Percentiles rank a stretch among this genome's conserved stretches.
Evolutionary conservation across 2,888 invertebrate genomes (phyloP).

Genomic region (Drepana falcataria): DNA sequence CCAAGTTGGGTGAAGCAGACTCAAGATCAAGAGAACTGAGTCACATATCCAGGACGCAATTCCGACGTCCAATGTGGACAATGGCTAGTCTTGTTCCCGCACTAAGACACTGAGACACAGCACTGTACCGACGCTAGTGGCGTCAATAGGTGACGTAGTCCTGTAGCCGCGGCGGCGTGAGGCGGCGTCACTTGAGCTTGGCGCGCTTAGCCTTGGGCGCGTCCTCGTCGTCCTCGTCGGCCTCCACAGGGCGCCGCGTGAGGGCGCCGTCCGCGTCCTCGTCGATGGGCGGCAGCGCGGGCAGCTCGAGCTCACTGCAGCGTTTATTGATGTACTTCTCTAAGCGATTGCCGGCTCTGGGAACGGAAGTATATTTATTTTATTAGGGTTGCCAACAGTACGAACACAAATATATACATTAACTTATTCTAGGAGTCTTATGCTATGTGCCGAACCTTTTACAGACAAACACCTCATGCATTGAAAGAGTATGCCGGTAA

Average conservation of each 20-base stretch:
- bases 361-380: constrained; percentile 19
- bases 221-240: constrained; percentile 29
- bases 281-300: constrained; percentile 60
- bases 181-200: constrained; percentile 49
- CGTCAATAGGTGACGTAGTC: constrained; percentile 50
- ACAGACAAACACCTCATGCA: too few relatives aligned
- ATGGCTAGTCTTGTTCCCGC: too few relatives aligned
- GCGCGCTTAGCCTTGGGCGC: constrained; percentile 39
- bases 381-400: too few relatives aligned
- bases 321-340: constrained; percentile 85
- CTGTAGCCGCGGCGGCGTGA: constrained; percentile 22
- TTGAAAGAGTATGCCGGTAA: too few relatives aligned
- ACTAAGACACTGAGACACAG: neutral
- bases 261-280: constrained; percentile 23
- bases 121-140: neutral
- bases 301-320: constrained; percentile 82
- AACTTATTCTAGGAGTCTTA: too few relatives aligned
- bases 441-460: too few relatives aligned
- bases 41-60: too few relatives aligned
- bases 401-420: too few relatives aligned
- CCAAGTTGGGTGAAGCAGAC: too few relatives aligned
- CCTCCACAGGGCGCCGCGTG: constrained; percentile 26
- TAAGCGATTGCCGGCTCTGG: constrained; percentile 86
- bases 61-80: too few relatives aligned
- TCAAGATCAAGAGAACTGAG: too few relatives aligned